Evolutionary conservation across 1,140 invertebrate genomes (phyloP).

Genomic region (Araneus ventricosus): DNA sequence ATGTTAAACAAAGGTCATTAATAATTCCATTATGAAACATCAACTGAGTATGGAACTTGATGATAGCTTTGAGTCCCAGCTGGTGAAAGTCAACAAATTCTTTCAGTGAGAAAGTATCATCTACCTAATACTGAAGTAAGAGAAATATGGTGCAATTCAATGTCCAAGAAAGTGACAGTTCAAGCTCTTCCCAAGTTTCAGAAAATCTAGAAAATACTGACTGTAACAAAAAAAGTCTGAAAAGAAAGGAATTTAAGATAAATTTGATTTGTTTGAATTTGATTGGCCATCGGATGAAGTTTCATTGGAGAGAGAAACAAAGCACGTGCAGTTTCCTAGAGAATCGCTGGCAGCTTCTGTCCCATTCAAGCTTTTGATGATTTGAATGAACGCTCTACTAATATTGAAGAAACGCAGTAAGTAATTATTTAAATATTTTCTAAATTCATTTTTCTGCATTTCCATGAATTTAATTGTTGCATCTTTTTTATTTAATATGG

Average conservation of each 20-base stretch:
- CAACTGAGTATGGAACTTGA: background rate
- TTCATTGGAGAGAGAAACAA: background rate
- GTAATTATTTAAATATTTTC: no score
- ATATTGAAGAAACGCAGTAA: background rate
- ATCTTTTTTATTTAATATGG: no score
- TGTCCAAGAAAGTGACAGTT: background rate
- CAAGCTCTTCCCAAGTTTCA: background rate
- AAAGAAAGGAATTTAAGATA: background rate
- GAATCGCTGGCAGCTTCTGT: background rate
- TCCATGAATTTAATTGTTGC: no score
- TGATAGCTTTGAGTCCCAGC: background rate
- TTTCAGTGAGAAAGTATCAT: background rate
- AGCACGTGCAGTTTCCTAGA: background rate
- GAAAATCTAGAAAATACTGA: background rate
- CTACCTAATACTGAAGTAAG: background rate
- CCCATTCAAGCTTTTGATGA: background rate
- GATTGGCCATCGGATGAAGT: conserved; percentile 29
- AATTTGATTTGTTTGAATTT: background rate
- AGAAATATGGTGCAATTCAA: background rate
- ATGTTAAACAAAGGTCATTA: background rate
- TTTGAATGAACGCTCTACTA: background rate
- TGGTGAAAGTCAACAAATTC: background rate
- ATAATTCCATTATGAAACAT: background rate
- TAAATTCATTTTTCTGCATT: no score
- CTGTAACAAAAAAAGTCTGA: background rate